Percentiles rank a stretch among this genome's conserved stretches.
Conservation (phyloP, 2,113 vertebrate species). For the Syrrhaptes paradoxus region DNA sequence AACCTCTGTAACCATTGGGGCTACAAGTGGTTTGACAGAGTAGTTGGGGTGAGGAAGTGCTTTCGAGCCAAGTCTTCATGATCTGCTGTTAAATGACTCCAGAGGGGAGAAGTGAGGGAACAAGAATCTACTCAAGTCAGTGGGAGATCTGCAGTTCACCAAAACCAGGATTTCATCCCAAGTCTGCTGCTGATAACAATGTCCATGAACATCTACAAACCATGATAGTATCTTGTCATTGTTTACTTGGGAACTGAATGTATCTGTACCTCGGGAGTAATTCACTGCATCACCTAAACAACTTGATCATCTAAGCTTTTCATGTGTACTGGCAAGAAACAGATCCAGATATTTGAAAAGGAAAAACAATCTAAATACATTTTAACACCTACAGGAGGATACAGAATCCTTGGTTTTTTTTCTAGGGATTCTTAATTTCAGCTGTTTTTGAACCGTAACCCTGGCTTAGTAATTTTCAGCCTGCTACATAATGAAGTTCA, state of each 20-base stretch:
- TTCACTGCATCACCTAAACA: slow-evolving; percentile 3
- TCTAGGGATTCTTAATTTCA: background rate
- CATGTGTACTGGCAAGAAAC: background rate
- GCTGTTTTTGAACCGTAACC: slow-evolving; percentile 14
- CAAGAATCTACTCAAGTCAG: background rate
- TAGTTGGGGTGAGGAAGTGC: background rate
- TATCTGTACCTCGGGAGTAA: background rate
- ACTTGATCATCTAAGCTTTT: slow-evolving; percentile 3
- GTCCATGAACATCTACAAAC: background rate
- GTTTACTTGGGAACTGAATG: background rate
- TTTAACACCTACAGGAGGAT: background rate
- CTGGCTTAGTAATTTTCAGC: slow-evolving; percentile 22
- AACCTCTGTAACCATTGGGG: background rate
- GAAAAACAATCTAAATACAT: background rate
- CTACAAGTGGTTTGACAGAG: background rate
- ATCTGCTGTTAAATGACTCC: background rate
- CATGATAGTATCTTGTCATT: background rate
- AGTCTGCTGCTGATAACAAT: background rate
- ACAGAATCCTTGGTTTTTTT: background rate
- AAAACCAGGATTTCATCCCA: background rate
- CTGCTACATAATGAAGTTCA: slow-evolving; percentile 31
- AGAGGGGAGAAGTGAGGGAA: background rate
- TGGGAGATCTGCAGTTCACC: background rate
- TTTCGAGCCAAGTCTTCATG: background rate
- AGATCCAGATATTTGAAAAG: background rate